Percentiles rank a stretch among this genome's conserved stretches.
Conservation (phyloP, 2,888 invertebrate genomes). For the Agriopis leucophaearia region DNA sequence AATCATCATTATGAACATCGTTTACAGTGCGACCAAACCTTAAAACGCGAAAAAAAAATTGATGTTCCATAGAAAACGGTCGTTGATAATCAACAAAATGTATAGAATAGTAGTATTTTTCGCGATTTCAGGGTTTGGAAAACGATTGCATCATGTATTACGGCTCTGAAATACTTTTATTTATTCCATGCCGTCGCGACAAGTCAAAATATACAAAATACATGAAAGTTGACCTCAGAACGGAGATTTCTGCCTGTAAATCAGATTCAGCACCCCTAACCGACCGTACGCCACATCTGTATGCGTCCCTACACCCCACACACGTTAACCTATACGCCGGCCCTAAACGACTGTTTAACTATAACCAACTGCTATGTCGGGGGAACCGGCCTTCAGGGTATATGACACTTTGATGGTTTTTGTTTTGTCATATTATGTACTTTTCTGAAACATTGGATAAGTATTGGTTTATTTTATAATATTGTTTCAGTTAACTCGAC, state of each 20-base stretch:
- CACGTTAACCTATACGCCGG: conserved; percentile 19
- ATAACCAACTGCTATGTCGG: conserved; percentile 15
- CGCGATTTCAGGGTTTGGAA: no score
- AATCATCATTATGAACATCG: no score
- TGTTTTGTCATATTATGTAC: conserved; percentile 1
- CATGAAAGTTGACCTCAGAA: background rate
- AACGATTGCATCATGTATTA: no score
- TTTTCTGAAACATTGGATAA: background rate
- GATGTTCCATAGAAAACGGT: no score
- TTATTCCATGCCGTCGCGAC: background rate
- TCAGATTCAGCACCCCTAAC: background rate
- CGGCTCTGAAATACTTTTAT: background rate
- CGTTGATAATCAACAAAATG: no score
- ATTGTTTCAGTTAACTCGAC: no score
- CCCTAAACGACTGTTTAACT: conserved; percentile 24
- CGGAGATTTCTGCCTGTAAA: conserved; percentile 8
- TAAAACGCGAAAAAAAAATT: no score
- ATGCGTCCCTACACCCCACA: conserved; percentile 13
- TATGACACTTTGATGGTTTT: conserved; percentile 4
- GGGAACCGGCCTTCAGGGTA: background rate
- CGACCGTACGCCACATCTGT: conserved; percentile 8
- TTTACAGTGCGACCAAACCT: no score
- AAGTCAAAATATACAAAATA: conserved; percentile 5
- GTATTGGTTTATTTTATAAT: background rate
- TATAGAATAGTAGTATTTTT: no score